Base-by-base conservation (phyloP, 2,888 invertebrate species). In the Temnothorax ravouxi region DNA sequence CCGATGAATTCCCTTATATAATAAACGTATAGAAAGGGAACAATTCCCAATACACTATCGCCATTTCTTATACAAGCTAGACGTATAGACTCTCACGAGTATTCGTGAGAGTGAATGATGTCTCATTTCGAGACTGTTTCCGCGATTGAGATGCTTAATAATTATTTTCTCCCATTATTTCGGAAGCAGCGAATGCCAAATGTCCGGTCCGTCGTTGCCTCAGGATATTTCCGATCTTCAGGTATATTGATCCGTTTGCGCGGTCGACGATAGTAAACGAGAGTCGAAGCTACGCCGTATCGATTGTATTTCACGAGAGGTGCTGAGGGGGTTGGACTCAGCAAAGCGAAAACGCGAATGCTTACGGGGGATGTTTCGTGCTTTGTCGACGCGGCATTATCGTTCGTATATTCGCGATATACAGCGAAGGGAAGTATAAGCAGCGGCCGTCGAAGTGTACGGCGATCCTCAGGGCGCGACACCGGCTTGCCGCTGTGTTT, bases 401-500 rank as follows among this genome's bases (percentile, higher is more conserved):
- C 71, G 79, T 59, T 71, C 29, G 29, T 3, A 29, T 29, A 29
- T 29, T 29, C 34, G 38, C 59, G 61, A 67, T 77, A 29, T 67
- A 66, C 52, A 21, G 15, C 29, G 18, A 13, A 15, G 25, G 25
- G n/a, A 47, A n/a, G 38, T 50, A 29, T 47, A 59, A 71, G 38
- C 47, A 71, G 38, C 47, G 59, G 47, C 25, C 18, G 44, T 54
- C 50, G 9, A 52, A 74, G 61, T 61, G 38, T 18, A 75, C 41
- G 44, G 15, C 34, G 34, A 61, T 62, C 59, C 41, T 9, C 52
- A 50, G 61, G 50, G 29, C 8, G 64, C 76, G 86, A 79, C 76
- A 84, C 84, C 86, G 84, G 84, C 76, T 87, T 87, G 89, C 79
- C 88, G 83, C 75, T 88, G 71, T 34, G 88, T 88, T 88, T 89